Base-by-base conservation (phyloP, 1,140 invertebrate genomes). In the Drosophila ambigua region DNA sequence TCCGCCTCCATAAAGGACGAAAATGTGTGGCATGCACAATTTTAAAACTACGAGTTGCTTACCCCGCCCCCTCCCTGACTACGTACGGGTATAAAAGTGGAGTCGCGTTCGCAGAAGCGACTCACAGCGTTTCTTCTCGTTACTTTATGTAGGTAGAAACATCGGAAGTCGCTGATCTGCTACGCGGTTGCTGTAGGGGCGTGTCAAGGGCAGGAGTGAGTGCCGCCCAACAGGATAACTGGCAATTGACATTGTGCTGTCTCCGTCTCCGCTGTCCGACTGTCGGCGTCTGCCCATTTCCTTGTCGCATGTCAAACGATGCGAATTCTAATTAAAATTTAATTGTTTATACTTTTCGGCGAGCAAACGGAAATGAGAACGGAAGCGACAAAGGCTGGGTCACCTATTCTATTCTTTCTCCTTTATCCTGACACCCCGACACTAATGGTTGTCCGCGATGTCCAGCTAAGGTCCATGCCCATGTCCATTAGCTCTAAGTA, bases 281-380 rank as follows among this genome's bases (percentile, higher is more conserved):
- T 8, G 7, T 31, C 53, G 43, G 35, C 8, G 1, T 11, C 11
- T 39, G 35, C 61, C 62, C 62, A 60, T 59, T 67, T 55, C 64
- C 68, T 78, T 67, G 60, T 54, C 61, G 54, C 69, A 68, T 78
- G 74, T 85, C 81, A 85, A 85, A 46, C 81, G 66, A 78, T 77
- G 74, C 69, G 75, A 64, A 82, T 87, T 88, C 83, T 87, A 87
- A 87, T 87, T 87, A 87, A 87, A 88, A 76, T 87, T 87, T 87
- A 87, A 87, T 88, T 87, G 83, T 87, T 87, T 87, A 82, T 83
- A 87, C 83, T 87, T 81, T 87, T 80, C 63, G 81, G 79, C 67
- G 76, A 66, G 60, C 69, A 26, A 87, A 68, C 69, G 82, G 77
- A 87, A 84, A 67, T 80, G 81, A 59, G 54, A 69, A 72, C 61